Percentiles rank a stretch among this genome's conserved stretches.
These are phyloP conservation scores for Listronotus oregonensis DNA, from an alignment of 1,140 invertebrate species.

Conservation along the genomic window DNA sequence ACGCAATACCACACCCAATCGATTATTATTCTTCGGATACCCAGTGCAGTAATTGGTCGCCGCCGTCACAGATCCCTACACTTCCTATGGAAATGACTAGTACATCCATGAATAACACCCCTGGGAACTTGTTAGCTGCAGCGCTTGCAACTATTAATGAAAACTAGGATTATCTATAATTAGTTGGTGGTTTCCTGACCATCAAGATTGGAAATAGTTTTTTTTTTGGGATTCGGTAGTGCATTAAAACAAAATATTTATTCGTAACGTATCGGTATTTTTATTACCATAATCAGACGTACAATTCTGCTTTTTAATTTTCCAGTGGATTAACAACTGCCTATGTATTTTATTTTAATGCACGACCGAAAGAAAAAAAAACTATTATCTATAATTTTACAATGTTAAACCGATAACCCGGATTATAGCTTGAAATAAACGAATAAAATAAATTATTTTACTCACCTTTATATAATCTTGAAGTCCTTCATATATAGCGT, in stretches of 20 bases:
- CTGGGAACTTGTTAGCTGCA: constrained; percentile 4
- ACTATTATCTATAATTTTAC: too few species aligned
- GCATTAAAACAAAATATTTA: too few species aligned
- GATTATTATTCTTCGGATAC: constrained; percentile 12
- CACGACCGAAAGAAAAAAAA: too few species aligned
- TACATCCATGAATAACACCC: constrained; percentile 1
- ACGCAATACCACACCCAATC: constrained; percentile 11
- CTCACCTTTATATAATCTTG: constrained; percentile 11
- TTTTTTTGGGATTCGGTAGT: too few species aligned
- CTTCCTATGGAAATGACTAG: constrained; percentile 1
- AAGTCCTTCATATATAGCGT: too few species aligned
- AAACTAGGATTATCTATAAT: neutral
- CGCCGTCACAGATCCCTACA: constrained; percentile 3
- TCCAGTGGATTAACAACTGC: too few species aligned
- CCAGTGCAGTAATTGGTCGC: neutral
- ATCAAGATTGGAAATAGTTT: too few species aligned
- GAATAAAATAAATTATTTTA: constrained; percentile 8
- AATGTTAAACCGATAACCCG: neutral
- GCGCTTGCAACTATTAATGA: constrained; percentile 4
- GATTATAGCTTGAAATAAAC: constrained; percentile 8
- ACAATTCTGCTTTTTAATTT: too few species aligned
- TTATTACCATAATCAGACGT: too few species aligned
- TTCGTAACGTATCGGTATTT: too few species aligned
- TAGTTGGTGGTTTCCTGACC: too few species aligned
- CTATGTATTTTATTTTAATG: too few species aligned